Evolutionary conservation across 1,140 invertebrate genomes (phyloP).

Genomic region (Lutraria rhynchaena): DNA sequence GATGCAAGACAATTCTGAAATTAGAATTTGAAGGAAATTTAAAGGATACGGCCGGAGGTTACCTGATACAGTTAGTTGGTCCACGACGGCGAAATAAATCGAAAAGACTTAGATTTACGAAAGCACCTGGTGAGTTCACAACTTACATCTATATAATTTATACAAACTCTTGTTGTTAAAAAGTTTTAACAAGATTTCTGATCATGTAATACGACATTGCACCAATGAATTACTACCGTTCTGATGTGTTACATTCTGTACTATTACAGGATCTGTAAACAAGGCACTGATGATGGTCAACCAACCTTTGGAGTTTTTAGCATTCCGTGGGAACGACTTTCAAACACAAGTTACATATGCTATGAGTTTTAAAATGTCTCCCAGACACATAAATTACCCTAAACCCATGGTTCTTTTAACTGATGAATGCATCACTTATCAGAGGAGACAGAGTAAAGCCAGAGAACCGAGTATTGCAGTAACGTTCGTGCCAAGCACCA

Average conservation of each 20-base stretch:
- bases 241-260: no score
- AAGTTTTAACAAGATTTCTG: neutral
- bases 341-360: slow-evolving; percentile 48
- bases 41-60: slow-evolving; percentile 26
- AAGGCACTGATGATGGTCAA: slow-evolving; percentile 49
- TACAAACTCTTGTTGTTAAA: neutral
- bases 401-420: slow-evolving; percentile 46
- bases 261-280: slow-evolving; percentile 17
- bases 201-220: no score
- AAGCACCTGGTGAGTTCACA: slow-evolving; percentile 34
- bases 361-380: slow-evolving; percentile 46
- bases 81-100: slow-evolving; percentile 16
- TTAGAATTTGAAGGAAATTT: slow-evolving; percentile 42
- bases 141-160: neutral
- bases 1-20: slow-evolving; percentile 50
- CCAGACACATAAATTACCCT: neutral
- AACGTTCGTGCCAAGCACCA: slow-evolving; percentile 32
- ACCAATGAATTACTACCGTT: no score
- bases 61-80: slow-evolving; percentile 22
- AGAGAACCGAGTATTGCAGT: slow-evolving; percentile 41
- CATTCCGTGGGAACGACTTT: slow-evolving; percentile 57
- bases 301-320: slow-evolving; percentile 45
- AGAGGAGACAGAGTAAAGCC: slow-evolving; percentile 6
- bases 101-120: slow-evolving; percentile 31
- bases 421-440: slow-evolving; percentile 36